A percentile compares a stretch with the other conserved stretches of the same genome.
Conservation (phyloP, 2,113 vertebrate genomes). For the Sorex fumeus region DNA sequence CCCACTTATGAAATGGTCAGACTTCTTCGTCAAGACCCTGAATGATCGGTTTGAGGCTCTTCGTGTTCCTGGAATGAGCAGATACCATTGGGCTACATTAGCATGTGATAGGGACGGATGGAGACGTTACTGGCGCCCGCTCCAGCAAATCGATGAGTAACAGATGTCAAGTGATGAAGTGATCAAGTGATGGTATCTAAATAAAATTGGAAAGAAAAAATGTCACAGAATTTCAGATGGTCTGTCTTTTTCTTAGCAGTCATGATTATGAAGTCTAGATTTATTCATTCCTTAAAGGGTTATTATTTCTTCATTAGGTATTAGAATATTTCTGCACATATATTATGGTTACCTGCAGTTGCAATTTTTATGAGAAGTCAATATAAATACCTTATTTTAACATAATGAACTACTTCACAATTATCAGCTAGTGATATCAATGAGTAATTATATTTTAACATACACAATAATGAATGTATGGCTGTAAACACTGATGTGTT, state of each 20-base stretch:
- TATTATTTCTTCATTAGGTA: constrained; percentile 51
- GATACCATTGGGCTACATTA: too few relatives aligned
- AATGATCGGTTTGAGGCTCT: too few relatives aligned
- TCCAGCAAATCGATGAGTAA: too few relatives aligned
- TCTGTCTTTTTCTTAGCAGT: neutral
- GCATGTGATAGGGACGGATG: too few relatives aligned
- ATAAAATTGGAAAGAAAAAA: too few relatives aligned
- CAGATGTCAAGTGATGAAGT: too few relatives aligned
- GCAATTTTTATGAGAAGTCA: constrained; percentile 19
- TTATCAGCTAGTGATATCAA: neutral
- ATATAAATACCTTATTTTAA: constrained; percentile 25
- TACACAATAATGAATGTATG: constrained; percentile 27
- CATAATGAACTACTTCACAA: constrained; percentile 32
- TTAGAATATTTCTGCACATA: neutral
- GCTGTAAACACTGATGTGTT: constrained; percentile 26
- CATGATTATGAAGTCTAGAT: neutral
- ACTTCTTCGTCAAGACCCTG: too few relatives aligned
- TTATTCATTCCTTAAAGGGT: constrained; percentile 34
- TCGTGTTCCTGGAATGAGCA: too few relatives aligned
- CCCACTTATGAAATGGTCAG: too few relatives aligned
- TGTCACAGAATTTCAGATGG: too few relatives aligned
- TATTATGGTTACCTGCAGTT: constrained; percentile 7
- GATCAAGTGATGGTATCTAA: too few relatives aligned
- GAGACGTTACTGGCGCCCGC: too few relatives aligned
- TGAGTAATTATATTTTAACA: constrained; percentile 15